Evolutionary conservation across 2,113 vertebrate species (phyloP), one percentile per base, ranked within the genome.

Genomic region (Carassius carassius): DNA sequence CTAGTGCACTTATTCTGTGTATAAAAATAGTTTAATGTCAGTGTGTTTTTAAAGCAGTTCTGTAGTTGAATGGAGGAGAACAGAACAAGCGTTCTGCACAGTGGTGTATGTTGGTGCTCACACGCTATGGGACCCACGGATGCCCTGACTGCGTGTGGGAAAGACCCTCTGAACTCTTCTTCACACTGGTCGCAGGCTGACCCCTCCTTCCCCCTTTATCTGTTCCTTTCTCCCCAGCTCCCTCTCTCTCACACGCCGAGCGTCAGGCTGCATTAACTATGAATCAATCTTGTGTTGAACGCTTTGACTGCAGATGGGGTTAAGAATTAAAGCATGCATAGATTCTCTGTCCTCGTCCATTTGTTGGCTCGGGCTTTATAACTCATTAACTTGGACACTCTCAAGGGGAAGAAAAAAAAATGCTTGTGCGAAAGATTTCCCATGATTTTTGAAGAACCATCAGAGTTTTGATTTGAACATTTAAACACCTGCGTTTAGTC

Each of bases 181-280:
- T 93, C 92, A 92, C 92, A 91, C 93, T 93, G 90, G 91, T 91
- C 89, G 91, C 91, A 92, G 94, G 91, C 89, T 85, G 90, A 92
- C 90, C 89, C 92, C 90, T 86, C 86, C 88, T 92, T 88, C 90
- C 90, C 82, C 91, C 87, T 92, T 92, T 93, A 92, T 94, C 91
- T 92, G 88, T 88, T 89, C 92, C 92, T 94, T 94, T 94, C 92
- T 95, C 92, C 92, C 23, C 83, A 70, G 80, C 89, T 91, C 91
- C 92, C 90, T 92, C 92, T 93, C 94, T 93, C 92, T 91, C 92
- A 88, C 90, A 92, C 91, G 90, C 93, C 91, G 88, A 91, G 92
- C 94, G 94, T 94, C 94, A 94, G 93, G 91, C 93, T 91, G 91
- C 86, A 92, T 95, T 95, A 95, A 94, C 94, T 94, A 94, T 95